Evolutionary conservation across 1,140 invertebrate species (phyloP), one percentile per base, ranked within the genome.

Genomic region (Drosophila arizonae): DNA sequence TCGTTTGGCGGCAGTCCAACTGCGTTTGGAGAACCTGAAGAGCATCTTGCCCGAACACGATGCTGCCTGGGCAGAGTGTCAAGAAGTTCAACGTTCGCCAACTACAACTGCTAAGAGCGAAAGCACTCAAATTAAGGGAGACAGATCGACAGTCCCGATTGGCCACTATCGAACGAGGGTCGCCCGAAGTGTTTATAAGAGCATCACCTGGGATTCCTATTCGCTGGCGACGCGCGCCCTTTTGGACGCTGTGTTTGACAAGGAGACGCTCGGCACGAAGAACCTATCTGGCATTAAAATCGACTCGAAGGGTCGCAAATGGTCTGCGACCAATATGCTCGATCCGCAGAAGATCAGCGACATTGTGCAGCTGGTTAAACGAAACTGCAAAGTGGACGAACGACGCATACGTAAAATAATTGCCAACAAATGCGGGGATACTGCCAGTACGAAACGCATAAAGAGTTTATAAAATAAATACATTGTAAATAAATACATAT

Each of bases 181-280:
- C 11, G 8, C 63, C 4, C 15, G 6, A 3, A 3, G 6, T 1
- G 11, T 8, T 1, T 60, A 6, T 13, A 2, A 2, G 6, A 11
- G 4, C 0, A 64, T 70, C 2, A 39, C 50, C 11, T 70, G 67
- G 67, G 51, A 64, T 2, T 70, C 41, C 33, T 48, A 55, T 39
- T 48, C 67, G 4, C 8, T 63, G 60, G 67, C 67, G 2, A 55
- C 60, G 1, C 67, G 60, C 1, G 30, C 30, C 0, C 24, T 70
- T 6, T 13, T 70, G 6, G 58, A 70, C 1, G 67, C 41, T 1
- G 50, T 70, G 21, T 70, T 70, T 2, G 67, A 70, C 33, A 70
- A 70, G 41, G 2, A 39, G 15, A 70, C 60, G 1, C 43, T 70
- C 13, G 67, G 60, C 33, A 63, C 41, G 0, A 48, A 41, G 3